phyloP scores from a whole-genome alignment of 1,140 invertebrate species.

The Drosophila nikananu region DNA sequence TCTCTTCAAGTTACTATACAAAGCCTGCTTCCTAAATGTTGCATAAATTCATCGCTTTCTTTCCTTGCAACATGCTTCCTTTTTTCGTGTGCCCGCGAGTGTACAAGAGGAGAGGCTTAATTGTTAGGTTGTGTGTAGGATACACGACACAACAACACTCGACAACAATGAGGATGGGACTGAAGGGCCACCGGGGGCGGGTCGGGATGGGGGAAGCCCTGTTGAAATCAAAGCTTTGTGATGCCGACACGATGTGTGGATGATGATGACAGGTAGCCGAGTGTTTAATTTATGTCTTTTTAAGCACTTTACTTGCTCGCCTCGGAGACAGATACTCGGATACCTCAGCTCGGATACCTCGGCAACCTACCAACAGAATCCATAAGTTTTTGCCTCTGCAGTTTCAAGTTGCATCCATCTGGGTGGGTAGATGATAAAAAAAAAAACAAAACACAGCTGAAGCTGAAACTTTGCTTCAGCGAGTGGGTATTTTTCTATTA shows the following conservation, averaged over 20 bases:
- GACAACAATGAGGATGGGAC: slow-evolving; percentile 58
- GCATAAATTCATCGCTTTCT: slow-evolving; percentile 58
- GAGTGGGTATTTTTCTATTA: slow-evolving; percentile 56
- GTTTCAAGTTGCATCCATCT: slow-evolving; percentile 43
- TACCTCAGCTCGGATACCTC: slow-evolving; percentile 2
- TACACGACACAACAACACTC: slow-evolving; percentile 70
- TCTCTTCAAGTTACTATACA: background rate
- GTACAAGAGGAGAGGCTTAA: slow-evolving; percentile 66
- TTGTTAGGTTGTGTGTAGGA: slow-evolving; percentile 78
- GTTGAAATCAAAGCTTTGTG: slow-evolving; percentile 82
- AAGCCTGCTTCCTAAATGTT: slow-evolving; percentile 14
- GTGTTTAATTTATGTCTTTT: slow-evolving; percentile 84
- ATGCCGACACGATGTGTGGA: slow-evolving; percentile 72
- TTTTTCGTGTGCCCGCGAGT: slow-evolving; percentile 37
- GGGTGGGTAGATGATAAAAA: slow-evolving; percentile 42
- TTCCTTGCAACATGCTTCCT: slow-evolving; percentile 47
- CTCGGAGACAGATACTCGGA: slow-evolving; percentile 41
- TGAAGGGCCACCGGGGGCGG: slow-evolving; percentile 1
- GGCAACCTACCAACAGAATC: slow-evolving; percentile 14
- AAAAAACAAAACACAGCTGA: slow-evolving; percentile 8
- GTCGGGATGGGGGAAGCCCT: slow-evolving; percentile 46
- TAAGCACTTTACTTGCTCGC: slow-evolving; percentile 70
- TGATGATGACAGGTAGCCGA: slow-evolving; percentile 81
- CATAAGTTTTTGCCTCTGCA: slow-evolving; percentile 34
- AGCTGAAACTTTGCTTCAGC: slow-evolving; percentile 18